phyloP scores from a whole-genome alignment of 2,113 vertebrate species.

The Petrocephalus microphthalmus region DNA sequence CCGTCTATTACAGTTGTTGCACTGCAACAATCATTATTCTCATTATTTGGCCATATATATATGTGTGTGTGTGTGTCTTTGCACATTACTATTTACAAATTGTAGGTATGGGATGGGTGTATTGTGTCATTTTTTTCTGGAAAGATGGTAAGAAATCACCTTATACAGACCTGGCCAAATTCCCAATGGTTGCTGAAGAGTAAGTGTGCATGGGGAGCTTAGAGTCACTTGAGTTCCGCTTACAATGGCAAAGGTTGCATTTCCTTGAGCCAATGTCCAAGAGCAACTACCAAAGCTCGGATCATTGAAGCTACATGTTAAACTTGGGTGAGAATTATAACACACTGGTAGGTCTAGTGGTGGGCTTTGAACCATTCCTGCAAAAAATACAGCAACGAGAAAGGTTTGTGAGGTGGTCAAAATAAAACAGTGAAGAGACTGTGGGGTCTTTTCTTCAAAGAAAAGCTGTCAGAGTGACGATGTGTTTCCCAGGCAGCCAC shows the following conservation, averaged over 20 bases:
- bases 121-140: background rate
- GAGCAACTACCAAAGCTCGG: rapidly evolving
- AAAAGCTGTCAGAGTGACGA: background rate
- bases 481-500: background rate
- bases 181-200: background rate
- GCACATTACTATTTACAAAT: too few species aligned
- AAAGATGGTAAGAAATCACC: background rate
- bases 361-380: constrained; percentile 29
- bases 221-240: constrained; percentile 29
- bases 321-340: rapidly evolving
- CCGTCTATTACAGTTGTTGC: background rate
- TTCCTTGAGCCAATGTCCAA: background rate
- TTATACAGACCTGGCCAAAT: constrained; percentile 44
- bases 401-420: background rate
- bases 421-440: background rate
- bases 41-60: too few species aligned
- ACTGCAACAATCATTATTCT: too few species aligned
- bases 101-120: too few species aligned
- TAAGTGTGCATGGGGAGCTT: rapidly evolving
- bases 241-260: background rate
- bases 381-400: background rate
- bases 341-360: background rate
- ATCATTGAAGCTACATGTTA: background rate
- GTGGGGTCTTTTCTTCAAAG: background rate
- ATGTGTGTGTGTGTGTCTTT: too few species aligned